Percentiles rank a stretch among this genome's conserved stretches.
phyloP scores from a whole-genome alignment of 2,888 invertebrate species.

The Cyclophora punctaria region DNA sequence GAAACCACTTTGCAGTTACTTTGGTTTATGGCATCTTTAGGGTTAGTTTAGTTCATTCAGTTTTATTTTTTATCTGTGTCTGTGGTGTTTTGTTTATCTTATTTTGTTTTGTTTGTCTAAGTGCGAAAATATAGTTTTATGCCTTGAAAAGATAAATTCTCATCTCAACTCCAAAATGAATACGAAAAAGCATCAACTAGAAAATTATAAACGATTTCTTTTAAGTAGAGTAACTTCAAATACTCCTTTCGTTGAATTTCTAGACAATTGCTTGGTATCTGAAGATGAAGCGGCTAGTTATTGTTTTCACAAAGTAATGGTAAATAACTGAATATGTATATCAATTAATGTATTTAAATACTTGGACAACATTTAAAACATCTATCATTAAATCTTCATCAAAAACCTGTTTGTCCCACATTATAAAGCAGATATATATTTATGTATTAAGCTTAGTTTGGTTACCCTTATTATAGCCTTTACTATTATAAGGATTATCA shows the following conservation, averaged over 20 bases:
- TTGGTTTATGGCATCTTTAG: neutral
- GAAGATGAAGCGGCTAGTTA: constrained; percentile 45
- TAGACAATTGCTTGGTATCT: constrained; percentile 43
- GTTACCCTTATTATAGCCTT: no score
- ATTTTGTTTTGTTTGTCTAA: neutral
- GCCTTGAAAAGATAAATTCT: neutral
- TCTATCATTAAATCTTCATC: no score
- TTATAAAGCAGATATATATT: no score
- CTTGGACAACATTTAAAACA: no score
- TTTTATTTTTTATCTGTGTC: neutral
- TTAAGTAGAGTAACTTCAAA: constrained; percentile 16
- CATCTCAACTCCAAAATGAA: constrained; percentile 8
- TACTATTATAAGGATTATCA: no score
- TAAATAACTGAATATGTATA: constrained; percentile 12
- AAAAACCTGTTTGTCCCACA: no score
- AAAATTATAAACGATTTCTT: constrained; percentile 16
- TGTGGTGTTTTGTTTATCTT: neutral
- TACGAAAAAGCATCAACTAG: constrained; percentile 13
- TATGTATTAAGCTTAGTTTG: no score
- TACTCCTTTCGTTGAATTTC: constrained; percentile 31
- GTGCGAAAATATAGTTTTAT: neutral
- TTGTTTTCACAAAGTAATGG: constrained; percentile 61
- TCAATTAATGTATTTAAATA: no score
- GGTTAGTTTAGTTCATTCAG: neutral
- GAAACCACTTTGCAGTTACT: neutral